A percentile compares a stretch with the other conserved stretches of the same genome.
Evolutionary conservation across 2,113 vertebrate genomes (phyloP).

Genomic region (Aphyosemion australe): DNA sequence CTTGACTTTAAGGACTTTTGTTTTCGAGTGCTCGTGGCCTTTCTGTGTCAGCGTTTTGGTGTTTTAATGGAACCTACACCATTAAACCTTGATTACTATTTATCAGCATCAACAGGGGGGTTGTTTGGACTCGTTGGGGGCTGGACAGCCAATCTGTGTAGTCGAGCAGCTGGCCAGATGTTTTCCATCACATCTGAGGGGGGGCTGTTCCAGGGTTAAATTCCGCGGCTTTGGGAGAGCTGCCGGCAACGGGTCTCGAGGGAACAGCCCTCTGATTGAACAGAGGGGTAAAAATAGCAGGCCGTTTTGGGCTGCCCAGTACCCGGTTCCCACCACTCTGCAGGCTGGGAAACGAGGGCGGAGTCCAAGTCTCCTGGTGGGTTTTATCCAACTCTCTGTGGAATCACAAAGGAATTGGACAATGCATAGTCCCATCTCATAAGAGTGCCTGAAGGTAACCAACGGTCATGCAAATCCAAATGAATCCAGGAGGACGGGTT

Average conservation of each 20-base stretch:
- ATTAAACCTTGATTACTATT: conserved; percentile 28
- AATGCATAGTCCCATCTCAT: conserved; percentile 15
- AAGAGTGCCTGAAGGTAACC: not conserved
- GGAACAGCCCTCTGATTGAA: conserved; percentile 76
- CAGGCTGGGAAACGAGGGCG: conserved; percentile 80
- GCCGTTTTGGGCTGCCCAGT: conserved; percentile 71
- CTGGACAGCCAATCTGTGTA: conserved; percentile 41
- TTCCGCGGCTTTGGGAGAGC: conserved; percentile 75
- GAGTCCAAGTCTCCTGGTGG: conserved; percentile 51
- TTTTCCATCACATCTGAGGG: conserved; percentile 82
- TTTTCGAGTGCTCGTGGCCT: not conserved
- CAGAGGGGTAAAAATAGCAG: conserved; percentile 77
- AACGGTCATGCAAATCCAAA: not conserved
- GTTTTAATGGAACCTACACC: not conserved
- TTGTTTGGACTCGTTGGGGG: conserved; percentile 1
- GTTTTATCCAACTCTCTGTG: conserved; percentile 29
- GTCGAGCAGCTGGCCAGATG: conserved; percentile 76
- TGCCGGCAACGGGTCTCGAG: conserved; percentile 76
- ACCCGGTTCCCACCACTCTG: conserved; percentile 79
- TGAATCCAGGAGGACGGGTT: not conserved
- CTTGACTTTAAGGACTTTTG: conserved; percentile 1
- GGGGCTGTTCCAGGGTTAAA: conserved; percentile 78
- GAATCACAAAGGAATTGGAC: conserved; percentile 36
- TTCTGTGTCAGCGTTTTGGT: not conserved
- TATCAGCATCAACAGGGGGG: conserved; percentile 26